These are phyloP conservation scores for Hydrozoanthus tunicans DNA, from an alignment of 64 coral and sea anemone species.

Conservation along the genomic window DNA sequence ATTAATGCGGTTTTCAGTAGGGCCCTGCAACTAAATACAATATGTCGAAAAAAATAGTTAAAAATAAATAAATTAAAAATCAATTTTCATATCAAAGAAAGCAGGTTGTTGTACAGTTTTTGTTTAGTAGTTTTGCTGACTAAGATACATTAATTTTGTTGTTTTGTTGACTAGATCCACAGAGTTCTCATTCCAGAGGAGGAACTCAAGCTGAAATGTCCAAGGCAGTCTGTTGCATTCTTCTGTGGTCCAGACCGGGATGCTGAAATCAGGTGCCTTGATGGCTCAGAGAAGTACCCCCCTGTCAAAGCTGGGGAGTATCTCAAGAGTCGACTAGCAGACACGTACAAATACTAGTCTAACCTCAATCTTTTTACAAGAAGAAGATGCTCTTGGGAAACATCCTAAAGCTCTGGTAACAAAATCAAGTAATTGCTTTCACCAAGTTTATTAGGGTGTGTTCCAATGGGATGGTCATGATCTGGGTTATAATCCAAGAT, in stretches of 20 bases:
- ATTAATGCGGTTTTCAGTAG: too few relatives aligned
- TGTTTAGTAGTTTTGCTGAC: too few relatives aligned
- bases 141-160: background rate
- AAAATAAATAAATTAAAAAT: too few relatives aligned
- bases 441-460: background rate
- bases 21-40: too few relatives aligned
- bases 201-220: conserved; percentile 38
- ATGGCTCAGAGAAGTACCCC: conserved; percentile 76
- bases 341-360: conserved; percentile 24
- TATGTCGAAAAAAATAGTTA: too few relatives aligned
- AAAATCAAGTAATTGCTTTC: too few relatives aligned
- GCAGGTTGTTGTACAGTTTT: too few relatives aligned
- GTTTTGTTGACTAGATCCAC: conserved; percentile 53
- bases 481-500: background rate
- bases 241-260: conserved; percentile 79
- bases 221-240: conserved; percentile 66
- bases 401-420: too few relatives aligned
- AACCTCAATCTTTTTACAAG: too few relatives aligned
- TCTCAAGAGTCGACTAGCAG: conserved; percentile 39
- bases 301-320: conserved; percentile 70
- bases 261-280: conserved; percentile 68
- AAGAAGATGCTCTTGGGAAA: too few relatives aligned
- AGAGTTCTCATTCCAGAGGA: conserved; percentile 73
- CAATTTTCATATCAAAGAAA: too few relatives aligned
- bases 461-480: background rate